Conservation (phyloP, 2,888 invertebrate species). For the Ophonus ardosiacus region DNA sequence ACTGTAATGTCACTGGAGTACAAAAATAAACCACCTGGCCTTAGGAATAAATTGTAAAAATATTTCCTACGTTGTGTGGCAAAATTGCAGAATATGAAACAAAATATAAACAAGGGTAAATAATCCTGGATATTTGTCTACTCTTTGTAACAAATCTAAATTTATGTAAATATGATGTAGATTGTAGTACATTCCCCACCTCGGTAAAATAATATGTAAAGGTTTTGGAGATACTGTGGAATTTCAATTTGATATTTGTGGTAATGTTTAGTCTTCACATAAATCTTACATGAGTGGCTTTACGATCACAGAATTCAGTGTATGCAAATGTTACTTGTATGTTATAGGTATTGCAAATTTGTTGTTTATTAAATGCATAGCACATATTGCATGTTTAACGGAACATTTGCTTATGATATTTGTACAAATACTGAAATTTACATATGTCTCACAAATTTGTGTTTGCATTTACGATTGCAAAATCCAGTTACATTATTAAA, state of each 20-base stretch:
- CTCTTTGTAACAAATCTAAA: neutral
- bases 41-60: no score
- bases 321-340: slow-evolving; percentile 30
- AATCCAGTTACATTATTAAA: slow-evolving; percentile 4
- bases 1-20: no score
- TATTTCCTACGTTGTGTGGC: no score
- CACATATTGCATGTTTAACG: slow-evolving; percentile 18
- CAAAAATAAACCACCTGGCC: no score
- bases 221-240: neutral
- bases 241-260: neutral
- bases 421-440: slow-evolving; percentile 40
- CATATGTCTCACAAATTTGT: slow-evolving; percentile 37
- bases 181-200: neutral
- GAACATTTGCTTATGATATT: slow-evolving; percentile 45
- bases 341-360: slow-evolving; percentile 39
- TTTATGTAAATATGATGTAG: neutral
- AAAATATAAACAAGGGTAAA: no score
- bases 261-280: neutral
- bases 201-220: neutral
- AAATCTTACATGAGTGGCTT: neutral
- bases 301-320: neutral
- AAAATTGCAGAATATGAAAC: no score
- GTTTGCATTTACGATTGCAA: slow-evolving; percentile 35
- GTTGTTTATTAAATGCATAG: slow-evolving; percentile 33
- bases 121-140: neutral